These are phyloP conservation scores for Anastrepha ludens DNA, from an alignment of 1,140 invertebrate species.

Conservation along the genomic window DNA sequence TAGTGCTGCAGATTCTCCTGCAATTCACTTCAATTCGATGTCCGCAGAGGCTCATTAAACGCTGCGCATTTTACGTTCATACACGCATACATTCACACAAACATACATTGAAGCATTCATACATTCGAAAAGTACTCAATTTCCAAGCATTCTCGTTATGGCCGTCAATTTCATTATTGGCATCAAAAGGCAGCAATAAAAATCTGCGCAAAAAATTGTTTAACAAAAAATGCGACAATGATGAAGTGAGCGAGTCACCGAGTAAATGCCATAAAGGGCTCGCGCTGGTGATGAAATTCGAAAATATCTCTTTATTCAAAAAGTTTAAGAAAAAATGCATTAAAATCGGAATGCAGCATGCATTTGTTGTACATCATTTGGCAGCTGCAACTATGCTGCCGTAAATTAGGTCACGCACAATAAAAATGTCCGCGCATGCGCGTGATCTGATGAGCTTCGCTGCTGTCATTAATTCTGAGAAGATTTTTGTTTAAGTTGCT, in stretches of 20 bases:
- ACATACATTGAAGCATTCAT: not conserved
- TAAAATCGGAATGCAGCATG: not conserved
- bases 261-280: not conserved
- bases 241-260: not conserved
- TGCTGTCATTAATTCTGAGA: not conserved
- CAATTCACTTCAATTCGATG: not conserved
- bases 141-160: not conserved
- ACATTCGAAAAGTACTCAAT: not conserved
- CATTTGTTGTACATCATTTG: not conserved
- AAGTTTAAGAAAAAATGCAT: not conserved
- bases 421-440: not conserved
- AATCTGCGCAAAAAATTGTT: not conserved
- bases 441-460: not conserved
- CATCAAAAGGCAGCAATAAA: not conserved
- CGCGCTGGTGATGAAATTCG: not conserved
- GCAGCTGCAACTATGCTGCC: conserved; percentile 3
- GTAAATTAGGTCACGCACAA: conserved; percentile 33
- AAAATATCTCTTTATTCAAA: not conserved
- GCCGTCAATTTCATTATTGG: not conserved
- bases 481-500: not conserved
- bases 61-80: not conserved
- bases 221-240: not conserved
- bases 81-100: not conserved
- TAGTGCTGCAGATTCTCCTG: not conserved
- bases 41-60: not conserved